phyloP scores from a whole-genome alignment of 2,113 vertebrate genomes.

The Ivindomyrus marchei region DNA sequence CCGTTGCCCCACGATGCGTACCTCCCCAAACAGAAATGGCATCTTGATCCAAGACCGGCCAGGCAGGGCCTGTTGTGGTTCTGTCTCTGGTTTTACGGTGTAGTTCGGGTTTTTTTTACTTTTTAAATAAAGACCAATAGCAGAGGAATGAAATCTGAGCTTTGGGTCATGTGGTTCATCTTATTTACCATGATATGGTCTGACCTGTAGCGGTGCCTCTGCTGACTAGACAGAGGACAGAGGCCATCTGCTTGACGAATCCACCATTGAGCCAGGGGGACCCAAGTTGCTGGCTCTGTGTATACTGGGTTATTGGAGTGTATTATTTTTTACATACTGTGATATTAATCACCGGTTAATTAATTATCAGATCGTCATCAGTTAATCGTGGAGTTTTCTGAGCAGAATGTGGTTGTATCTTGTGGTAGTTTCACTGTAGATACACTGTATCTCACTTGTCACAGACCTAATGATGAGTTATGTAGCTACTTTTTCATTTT shows the following conservation, averaged over 20 bases:
- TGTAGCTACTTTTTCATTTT: background rate
- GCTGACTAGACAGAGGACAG: background rate
- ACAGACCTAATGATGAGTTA: background rate
- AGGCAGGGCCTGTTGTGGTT: background rate
- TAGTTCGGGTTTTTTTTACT: background rate
- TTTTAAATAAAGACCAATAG: background rate
- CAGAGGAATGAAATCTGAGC: background rate
- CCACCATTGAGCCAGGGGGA: background rate
- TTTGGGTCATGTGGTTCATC: constrained; percentile 23
- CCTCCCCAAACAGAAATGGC: background rate
- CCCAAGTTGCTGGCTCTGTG: background rate
- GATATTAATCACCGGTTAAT: background rate
- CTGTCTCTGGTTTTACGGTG: background rate
- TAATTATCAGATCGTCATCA: background rate
- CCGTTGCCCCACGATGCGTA: background rate
- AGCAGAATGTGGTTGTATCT: background rate
- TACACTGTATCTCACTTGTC: background rate
- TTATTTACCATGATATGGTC: background rate
- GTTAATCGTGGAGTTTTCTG: background rate
- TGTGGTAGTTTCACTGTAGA: background rate
- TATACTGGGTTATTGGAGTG: background rate
- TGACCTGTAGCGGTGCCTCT: background rate
- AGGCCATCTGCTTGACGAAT: background rate
- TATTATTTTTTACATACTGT: background rate
- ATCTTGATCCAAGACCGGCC: background rate